Evolutionary conservation across 2,888 invertebrate species (phyloP).

Genomic region (Drosophila suboccidentalis): DNA sequence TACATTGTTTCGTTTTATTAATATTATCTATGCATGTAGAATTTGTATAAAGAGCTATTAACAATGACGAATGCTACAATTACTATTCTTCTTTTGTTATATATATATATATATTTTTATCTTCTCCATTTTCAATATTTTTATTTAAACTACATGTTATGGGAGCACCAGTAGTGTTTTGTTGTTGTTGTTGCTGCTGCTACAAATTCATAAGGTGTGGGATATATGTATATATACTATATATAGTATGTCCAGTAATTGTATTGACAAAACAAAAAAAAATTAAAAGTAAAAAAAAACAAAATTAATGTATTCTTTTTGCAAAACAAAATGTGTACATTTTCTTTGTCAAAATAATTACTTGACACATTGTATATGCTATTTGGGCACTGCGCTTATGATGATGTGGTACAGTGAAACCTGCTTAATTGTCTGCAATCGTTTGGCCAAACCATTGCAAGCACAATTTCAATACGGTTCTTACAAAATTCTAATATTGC

Average conservation of each 20-base stretch:
- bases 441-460: neutral
- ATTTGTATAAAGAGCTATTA: constrained; percentile 63
- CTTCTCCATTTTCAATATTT: constrained; percentile 24
- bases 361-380: constrained; percentile 16
- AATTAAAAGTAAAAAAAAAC: too few species aligned
- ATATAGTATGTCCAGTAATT: neutral
- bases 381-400: constrained; percentile 13
- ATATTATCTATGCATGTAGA: constrained; percentile 34
- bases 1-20: constrained; percentile 36
- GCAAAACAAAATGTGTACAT: neutral
- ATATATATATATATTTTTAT: neutral
- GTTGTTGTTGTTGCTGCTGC: constrained; percentile 23
- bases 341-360: neutral
- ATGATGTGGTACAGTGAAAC: constrained; percentile 45
- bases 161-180: constrained; percentile 68
- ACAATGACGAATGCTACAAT: constrained; percentile 66
- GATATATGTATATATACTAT: neutral
- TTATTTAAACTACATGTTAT: constrained; percentile 50
- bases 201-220: constrained; percentile 9
- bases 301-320: too few species aligned
- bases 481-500: constrained; percentile 34
- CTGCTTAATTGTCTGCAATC: constrained; percentile 1
- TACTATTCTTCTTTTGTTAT: constrained; percentile 24
- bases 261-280: neutral
- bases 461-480: constrained; percentile 5